Percentiles rank a stretch among this genome's conserved stretches.
Evolutionary conservation across 2,113 vertebrate genomes (phyloP).

Genomic region (Cyanoderma ruficeps): DNA sequence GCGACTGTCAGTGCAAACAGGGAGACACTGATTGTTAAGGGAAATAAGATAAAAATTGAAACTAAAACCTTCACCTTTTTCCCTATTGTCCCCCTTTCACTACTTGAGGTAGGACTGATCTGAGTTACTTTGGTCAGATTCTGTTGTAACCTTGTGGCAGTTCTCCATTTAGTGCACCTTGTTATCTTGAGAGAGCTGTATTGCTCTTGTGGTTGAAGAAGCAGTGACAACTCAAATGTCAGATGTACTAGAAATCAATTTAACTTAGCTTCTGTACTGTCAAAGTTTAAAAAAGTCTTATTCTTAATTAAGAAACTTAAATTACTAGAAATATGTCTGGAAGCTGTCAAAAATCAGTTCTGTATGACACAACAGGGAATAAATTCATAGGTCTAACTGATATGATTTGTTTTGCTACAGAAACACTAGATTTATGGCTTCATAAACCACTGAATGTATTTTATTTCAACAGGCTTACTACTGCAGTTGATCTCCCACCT

Average conservation of each 20-base stretch:
- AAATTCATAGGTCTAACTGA: neutral
- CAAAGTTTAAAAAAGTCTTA: neutral
- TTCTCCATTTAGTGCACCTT: neutral
- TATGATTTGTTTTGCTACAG: neutral
- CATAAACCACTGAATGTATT: neutral
- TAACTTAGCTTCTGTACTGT: neutral
- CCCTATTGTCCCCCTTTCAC: neutral
- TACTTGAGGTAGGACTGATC: neutral
- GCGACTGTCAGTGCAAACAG: neutral
- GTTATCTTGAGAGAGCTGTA: neutral
- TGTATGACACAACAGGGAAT: neutral
- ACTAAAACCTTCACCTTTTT: neutral
- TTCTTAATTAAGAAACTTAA: neutral
- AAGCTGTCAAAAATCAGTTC: neutral
- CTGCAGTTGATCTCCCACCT: constrained; percentile 95
- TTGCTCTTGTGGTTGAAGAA: neutral
- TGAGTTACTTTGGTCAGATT: neutral
- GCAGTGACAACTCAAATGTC: neutral
- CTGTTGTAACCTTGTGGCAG: neutral
- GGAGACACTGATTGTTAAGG: neutral
- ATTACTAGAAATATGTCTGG: neutral
- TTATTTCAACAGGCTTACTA: constrained; percentile 85
- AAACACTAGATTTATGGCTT: neutral
- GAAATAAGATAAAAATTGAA: neutral
- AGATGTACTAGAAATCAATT: neutral